Conservation (phyloP, 2,888 invertebrate genomes). For the Cheiracanthium punctorium region DNA sequence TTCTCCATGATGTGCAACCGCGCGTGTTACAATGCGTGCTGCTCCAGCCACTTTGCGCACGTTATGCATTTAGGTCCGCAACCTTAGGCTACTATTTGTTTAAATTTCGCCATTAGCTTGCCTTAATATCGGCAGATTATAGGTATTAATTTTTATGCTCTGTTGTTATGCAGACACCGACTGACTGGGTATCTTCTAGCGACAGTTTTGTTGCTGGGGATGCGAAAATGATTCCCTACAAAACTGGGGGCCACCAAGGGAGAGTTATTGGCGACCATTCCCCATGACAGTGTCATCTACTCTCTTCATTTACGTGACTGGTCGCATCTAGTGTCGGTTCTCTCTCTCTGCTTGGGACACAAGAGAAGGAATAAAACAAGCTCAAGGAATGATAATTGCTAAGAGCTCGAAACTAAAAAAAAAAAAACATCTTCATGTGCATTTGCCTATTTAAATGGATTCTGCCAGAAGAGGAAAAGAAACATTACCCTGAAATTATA, state of each 20-base stretch:
- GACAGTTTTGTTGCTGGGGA: not conserved
- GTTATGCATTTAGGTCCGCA: not conserved
- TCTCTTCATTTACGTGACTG: not conserved
- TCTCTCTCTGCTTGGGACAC: too few species aligned
- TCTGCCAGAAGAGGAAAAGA: too few species aligned
- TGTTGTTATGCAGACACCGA: slow-evolving; percentile 4
- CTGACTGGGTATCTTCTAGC: not conserved
- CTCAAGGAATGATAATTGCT: too few species aligned
- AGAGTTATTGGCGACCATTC: not conserved
- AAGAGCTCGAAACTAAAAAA: too few species aligned
- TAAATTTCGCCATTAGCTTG: slow-evolving; percentile 17
- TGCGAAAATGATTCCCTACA: not conserved
- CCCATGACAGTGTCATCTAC: not conserved
- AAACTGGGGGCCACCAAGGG: not conserved
- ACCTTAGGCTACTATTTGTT: slow-evolving; percentile 11
- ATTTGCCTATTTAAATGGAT: too few species aligned
- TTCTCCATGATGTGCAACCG: slow-evolving; percentile 7
- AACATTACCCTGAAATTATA: too few species aligned
- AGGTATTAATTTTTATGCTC: slow-evolving; percentile 20
- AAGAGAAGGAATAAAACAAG: too few species aligned
- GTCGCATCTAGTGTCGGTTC: not conserved
- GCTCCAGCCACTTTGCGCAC: not conserved
- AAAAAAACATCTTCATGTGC: too few species aligned
- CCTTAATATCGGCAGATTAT: slow-evolving; percentile 11
- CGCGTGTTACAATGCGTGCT: slow-evolving; percentile 14